Base-by-base conservation (phyloP, 2,797 vertebrate species). In the Enteromius thamalakanensis region DNA sequence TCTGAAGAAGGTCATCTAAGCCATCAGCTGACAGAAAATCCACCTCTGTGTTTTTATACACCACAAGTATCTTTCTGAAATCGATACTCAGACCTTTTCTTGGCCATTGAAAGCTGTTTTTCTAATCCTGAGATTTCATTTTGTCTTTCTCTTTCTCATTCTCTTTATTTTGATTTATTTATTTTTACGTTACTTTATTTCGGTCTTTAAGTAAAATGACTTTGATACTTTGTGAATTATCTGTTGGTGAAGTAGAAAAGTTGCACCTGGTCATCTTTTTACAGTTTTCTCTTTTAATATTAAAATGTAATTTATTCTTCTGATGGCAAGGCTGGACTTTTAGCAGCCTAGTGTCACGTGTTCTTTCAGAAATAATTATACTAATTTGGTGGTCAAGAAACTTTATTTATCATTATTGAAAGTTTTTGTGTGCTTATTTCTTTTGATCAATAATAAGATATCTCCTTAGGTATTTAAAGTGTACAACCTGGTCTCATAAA, bases 11-110 rank as follows among this genome's bases (percentile, higher is more conserved):
- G 88, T 89, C 88, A 89, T 87, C 83, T 69, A 74, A 76, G 80
- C 75, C 81, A 85, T 88, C 87, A 72, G 62, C 5, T 32, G 60
- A 83, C 51, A 65, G 76, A 75, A 86, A 84, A 80, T 69, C 58
- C 53, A 77, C 77, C 76, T 23, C 80, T 68, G 42, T 86, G 72
- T 80, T 86, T 86, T 84, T 76, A 83, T 83, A 83, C 78, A 29
- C 83, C 80, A 80, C 84, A 86, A 86, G 84, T 65, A 87, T 67
- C 75, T 85, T 79, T 72, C 17, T 40, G 77, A 64, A 84, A 87
- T 89, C 87, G 51, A 89, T 89, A 85, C 80, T 34, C 70, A 78
- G 86, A 89, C 86, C 89, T 88, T 88, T 90, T 81, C 77, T 71
- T 71, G 76, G 84, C 49, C 86, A 84, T 86, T 87, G 89, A 84